phyloP scores from a whole-genome alignment of 2,888 invertebrate species.

The Physocephala rufipes region DNA sequence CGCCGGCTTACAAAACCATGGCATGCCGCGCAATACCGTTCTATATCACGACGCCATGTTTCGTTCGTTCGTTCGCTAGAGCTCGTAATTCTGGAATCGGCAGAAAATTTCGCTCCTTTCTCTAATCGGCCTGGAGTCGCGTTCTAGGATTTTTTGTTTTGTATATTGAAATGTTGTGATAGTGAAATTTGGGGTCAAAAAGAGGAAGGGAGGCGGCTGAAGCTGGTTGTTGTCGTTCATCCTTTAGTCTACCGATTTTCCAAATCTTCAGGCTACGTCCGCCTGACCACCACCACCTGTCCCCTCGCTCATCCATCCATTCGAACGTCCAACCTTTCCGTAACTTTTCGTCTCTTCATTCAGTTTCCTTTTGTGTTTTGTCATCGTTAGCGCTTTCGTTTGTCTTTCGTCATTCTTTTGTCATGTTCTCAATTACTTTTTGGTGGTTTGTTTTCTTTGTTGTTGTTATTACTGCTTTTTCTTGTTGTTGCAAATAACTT shows the following conservation, averaged over 20 bases:
- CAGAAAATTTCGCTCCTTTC: background rate
- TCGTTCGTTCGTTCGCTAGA: conserved; percentile 11
- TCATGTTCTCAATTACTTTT: conserved; percentile 54
- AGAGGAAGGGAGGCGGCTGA: background rate
- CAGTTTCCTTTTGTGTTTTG: too few species aligned
- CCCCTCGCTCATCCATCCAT: too few species aligned
- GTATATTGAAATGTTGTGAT: too few species aligned
- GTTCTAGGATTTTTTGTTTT: background rate
- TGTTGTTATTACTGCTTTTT: conserved; percentile 46
- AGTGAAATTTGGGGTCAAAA: background rate
- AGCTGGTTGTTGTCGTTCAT: background rate
- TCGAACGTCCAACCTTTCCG: background rate
- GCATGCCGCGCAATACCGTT: conserved; percentile 32
- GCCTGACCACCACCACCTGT: background rate
- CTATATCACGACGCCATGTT: background rate
- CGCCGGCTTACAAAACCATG: conserved; percentile 32
- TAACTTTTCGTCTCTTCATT: conserved; percentile 6
- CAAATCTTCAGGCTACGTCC: too few species aligned
- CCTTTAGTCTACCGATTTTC: conserved; percentile 19
- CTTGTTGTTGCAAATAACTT: conserved; percentile 31
- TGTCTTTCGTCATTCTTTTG: conserved; percentile 61
- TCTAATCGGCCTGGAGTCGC: background rate
- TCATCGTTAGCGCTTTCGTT: conserved; percentile 50
- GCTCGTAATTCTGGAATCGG: background rate
- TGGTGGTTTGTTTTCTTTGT: conserved; percentile 35